These are phyloP conservation scores for Anaspis maculata DNA, from an alignment of 2,888 invertebrate species.

Conservation along the genomic window DNA sequence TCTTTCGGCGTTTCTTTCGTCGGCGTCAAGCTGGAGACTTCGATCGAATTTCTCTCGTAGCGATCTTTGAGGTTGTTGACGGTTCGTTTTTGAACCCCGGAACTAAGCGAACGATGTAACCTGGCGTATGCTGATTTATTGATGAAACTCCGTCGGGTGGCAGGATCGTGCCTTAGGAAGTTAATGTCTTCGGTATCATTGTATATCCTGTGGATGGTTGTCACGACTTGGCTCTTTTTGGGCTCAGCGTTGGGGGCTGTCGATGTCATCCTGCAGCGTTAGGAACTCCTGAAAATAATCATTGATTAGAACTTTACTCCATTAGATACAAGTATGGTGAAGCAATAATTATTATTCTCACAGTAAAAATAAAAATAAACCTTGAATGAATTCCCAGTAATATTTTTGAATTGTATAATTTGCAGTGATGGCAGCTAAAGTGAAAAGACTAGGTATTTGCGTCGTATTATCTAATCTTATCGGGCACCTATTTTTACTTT, in stretches of 20 bases:
- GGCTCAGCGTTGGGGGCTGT: no score
- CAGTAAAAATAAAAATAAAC: no score
- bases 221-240: no score
- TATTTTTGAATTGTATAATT: no score
- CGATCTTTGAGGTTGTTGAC: slow-evolving; percentile 22
- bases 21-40: slow-evolving; percentile 12
- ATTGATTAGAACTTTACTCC: no score
- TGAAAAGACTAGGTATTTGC: no score
- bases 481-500: no score
- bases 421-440: no score
- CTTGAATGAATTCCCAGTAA: no score
- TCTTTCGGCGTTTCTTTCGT: slow-evolving; percentile 14
- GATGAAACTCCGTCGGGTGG: slow-evolving; percentile 18
- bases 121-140: slow-evolving; percentile 26
- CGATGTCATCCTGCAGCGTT: slow-evolving; percentile 5
- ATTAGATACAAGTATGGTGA: no score
- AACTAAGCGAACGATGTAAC: slow-evolving; percentile 23
- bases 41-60: slow-evolving; percentile 9
- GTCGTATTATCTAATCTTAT: no score
- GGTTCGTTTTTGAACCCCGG: slow-evolving; percentile 13
- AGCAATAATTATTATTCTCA: no score
- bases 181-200: slow-evolving; percentile 8
- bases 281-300: slow-evolving; percentile 11
- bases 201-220: slow-evolving; percentile 9
- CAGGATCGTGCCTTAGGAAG: slow-evolving; percentile 17